Evolutionary conservation across 2,888 invertebrate genomes (phyloP), one percentile per base, ranked within the genome.

Genomic region (Vandiemenella viatica): DNA sequence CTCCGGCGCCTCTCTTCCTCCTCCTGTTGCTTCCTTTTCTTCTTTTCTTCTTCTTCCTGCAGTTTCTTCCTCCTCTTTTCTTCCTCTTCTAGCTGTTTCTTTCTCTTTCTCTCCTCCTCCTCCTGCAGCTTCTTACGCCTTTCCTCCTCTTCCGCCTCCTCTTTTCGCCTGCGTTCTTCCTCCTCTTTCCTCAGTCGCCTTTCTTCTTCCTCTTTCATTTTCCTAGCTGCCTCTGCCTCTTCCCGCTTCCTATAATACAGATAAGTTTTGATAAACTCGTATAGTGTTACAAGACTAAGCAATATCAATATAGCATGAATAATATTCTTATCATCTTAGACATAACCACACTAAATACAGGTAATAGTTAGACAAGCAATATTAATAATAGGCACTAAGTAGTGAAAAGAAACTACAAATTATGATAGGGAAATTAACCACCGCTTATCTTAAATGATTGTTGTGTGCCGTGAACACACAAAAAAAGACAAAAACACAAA

Each of bases 41-140:
- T 48, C 59, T 66, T 52, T 69, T 56, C 58, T 68, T 23, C 26
- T 65, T 53, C 73, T 53, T 72, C 71, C 57, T 74, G 72, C 55
- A 72, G 69, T 58, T 72, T 65, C 49, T 65, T 61, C 26, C 23
- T 62, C 57, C 53, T 68, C 65, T 47, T 66, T 10, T 23, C 26
- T 23, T 23, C 26, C 10, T 23, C 26, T 10, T 23, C 26, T 10
- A 8, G 7, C 26, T 23, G 6, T 23, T 23, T 10, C 10, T 23
- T 10, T 10, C 10, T 65, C 45, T 62, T 61, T 51, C 61, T 63
- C 53, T 60, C 65, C 53, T 61, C 26, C 10, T 23, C 64, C 51
- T 71, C 65, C 50, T 69, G 65, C 55, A 69, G 71, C 51, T 67
- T 67, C 50, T 64, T 67, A 51, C 65, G 67, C 54, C 59, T 59